Percentiles rank a stretch among this genome's conserved stretches.
phyloP scores from a whole-genome alignment of 2,888 invertebrate species.

The Aproaerema taeniolella region DNA sequence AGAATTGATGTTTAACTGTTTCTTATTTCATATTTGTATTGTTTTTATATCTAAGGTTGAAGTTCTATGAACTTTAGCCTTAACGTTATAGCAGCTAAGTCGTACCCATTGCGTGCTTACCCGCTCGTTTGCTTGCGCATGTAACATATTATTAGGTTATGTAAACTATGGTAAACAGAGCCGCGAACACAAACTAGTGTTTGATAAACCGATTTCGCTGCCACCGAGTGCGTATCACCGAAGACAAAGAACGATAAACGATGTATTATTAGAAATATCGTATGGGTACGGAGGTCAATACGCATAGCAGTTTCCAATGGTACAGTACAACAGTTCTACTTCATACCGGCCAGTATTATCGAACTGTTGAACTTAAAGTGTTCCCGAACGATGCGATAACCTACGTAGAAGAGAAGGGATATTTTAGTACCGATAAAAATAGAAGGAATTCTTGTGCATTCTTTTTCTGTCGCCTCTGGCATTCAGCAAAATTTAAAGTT shows the following conservation, averaged over 20 bases:
- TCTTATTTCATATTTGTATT: too few relatives aligned
- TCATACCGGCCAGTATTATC: constrained; percentile 42
- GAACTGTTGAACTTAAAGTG: constrained; percentile 52
- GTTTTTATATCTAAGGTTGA: too few relatives aligned
- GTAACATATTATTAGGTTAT: too few relatives aligned
- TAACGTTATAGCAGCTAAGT: too few relatives aligned
- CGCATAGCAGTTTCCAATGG: constrained; percentile 44
- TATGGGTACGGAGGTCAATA: constrained; percentile 50
- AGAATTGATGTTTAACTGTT: too few relatives aligned
- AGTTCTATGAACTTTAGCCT: too few relatives aligned
- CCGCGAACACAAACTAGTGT: too few relatives aligned
- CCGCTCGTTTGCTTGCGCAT: too few relatives aligned
- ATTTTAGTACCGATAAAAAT: constrained; percentile 32
- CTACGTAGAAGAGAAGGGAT: constrained; percentile 23
- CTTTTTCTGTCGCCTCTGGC: constrained; percentile 19
- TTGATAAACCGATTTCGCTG: constrained; percentile 7
- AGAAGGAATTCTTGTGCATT: constrained; percentile 25
- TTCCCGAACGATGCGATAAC: constrained; percentile 23
- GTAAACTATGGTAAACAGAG: too few relatives aligned
- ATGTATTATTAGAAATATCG: constrained; percentile 59
- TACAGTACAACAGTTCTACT: too few relatives aligned
- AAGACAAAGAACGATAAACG: constrained; percentile 46
- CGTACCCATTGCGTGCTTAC: too few relatives aligned
- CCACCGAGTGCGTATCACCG: constrained; percentile 27
- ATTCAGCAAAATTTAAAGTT: background rate